phyloP scores from a whole-genome alignment of 2,113 vertebrate genomes.

The Grallaria varia region DNA sequence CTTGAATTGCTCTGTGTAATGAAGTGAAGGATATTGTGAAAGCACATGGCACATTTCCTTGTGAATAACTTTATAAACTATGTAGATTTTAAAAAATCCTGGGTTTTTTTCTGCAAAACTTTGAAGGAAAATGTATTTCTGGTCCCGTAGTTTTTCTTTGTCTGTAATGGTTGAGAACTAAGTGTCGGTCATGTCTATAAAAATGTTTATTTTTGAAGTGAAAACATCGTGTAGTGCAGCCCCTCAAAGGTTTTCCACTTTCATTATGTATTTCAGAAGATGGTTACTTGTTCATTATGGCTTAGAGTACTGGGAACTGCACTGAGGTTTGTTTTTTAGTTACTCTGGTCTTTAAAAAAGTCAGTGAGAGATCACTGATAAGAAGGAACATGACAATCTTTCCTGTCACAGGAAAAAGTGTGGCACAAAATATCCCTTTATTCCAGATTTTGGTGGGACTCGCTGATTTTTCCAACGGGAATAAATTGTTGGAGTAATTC shows the following conservation, averaged over 20 bases:
- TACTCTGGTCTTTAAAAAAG: background rate
- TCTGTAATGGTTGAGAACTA: background rate
- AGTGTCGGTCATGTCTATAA: background rate
- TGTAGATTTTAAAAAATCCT: background rate
- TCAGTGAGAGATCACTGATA: background rate
- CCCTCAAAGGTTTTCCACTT: background rate
- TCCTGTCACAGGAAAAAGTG: background rate
- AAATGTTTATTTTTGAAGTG: background rate
- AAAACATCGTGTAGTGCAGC: background rate
- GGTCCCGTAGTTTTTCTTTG: background rate
- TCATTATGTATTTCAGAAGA: background rate
- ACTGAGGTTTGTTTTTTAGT: background rate
- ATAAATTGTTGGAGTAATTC: background rate
- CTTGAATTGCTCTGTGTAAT: background rate
- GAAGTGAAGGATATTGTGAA: background rate
- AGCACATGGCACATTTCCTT: background rate
- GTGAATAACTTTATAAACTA: background rate
- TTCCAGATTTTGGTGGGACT: background rate
- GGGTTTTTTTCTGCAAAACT: rapidly evolving
- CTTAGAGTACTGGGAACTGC: background rate
- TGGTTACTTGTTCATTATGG: background rate
- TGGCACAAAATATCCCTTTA: background rate
- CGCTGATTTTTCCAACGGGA: background rate
- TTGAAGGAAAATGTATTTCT: background rate
- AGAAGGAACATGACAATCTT: background rate